Evolutionary conservation across 2,113 vertebrate genomes (phyloP).

Genomic region (Mormyrus iriodes): DNA sequence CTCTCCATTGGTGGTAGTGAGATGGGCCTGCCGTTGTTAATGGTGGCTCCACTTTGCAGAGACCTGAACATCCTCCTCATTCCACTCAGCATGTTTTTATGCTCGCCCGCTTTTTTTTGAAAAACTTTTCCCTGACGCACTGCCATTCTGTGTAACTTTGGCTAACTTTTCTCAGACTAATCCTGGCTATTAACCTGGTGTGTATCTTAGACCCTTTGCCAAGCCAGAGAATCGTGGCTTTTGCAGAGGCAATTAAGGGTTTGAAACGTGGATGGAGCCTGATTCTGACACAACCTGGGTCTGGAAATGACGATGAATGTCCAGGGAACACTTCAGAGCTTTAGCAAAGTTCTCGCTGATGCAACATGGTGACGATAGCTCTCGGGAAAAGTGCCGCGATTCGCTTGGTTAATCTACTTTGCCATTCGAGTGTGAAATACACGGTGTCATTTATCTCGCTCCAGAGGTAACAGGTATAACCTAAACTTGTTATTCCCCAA

Average conservation of each 20-base stretch:
- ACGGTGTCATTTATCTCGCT: neutral
- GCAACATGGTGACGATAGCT: neutral
- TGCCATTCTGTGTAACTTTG: neutral
- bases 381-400: neutral
- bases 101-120: neutral
- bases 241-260: neutral
- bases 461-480: neutral
- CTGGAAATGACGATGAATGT: neutral
- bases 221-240: neutral
- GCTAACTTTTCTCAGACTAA: neutral
- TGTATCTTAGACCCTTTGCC: neutral
- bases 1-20: neutral
- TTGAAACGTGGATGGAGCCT: neutral
- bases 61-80: neutral
- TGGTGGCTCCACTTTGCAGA: neutral
- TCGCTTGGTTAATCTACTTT: neutral
- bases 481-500: neutral
- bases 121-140: neutral
- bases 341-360: neutral
- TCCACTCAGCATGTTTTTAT: neutral
- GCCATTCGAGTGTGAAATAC: neutral
- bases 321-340: neutral
- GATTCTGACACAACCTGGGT: neutral
- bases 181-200: neutral
- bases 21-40: neutral